Percentiles rank a stretch among this genome's conserved stretches.
Evolutionary conservation across 2,797 vertebrate genomes (phyloP).

Genomic region (Emys orbicularis): DNA sequence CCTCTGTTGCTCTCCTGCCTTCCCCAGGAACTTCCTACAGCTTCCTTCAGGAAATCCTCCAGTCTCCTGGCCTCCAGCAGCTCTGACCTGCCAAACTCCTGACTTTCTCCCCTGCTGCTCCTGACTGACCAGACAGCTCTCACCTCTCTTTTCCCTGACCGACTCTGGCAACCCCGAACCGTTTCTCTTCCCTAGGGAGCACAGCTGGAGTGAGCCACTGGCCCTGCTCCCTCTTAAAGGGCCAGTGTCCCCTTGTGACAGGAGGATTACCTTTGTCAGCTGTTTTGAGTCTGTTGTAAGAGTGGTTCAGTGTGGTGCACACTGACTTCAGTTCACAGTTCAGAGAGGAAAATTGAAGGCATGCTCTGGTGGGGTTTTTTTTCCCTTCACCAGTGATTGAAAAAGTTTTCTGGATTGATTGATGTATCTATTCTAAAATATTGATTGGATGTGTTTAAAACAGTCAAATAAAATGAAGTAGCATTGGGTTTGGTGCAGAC

Average conservation of each 20-base stretch:
- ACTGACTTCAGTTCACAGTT: neutral
- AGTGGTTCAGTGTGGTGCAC: neutral
- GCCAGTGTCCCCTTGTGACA: neutral
- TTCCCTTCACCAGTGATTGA: neutral
- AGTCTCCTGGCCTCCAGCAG: neutral
- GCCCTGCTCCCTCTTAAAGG: neutral
- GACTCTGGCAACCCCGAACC: neutral
- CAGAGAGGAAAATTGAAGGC: neutral
- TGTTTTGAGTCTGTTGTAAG: rapidly evolving
- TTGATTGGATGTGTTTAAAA: constrained; percentile 61
- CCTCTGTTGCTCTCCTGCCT: neutral
- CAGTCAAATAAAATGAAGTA: constrained; percentile 60
- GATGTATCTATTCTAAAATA: constrained; percentile 53
- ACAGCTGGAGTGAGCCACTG: neutral
- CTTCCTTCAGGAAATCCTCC: neutral
- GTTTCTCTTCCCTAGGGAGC: neutral
- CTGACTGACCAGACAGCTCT: neutral
- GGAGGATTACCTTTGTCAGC: rapidly evolving
- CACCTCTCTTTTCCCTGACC: neutral
- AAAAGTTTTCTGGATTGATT: constrained; percentile 48
- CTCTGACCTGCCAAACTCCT: neutral
- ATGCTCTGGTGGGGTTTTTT: neutral
- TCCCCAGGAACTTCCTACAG: neutral
- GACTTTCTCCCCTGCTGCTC: neutral
- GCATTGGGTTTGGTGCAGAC: constrained; percentile 31